Base-by-base conservation (phyloP, 2,888 invertebrate genomes). In the Melieria crassipennis region DNA sequence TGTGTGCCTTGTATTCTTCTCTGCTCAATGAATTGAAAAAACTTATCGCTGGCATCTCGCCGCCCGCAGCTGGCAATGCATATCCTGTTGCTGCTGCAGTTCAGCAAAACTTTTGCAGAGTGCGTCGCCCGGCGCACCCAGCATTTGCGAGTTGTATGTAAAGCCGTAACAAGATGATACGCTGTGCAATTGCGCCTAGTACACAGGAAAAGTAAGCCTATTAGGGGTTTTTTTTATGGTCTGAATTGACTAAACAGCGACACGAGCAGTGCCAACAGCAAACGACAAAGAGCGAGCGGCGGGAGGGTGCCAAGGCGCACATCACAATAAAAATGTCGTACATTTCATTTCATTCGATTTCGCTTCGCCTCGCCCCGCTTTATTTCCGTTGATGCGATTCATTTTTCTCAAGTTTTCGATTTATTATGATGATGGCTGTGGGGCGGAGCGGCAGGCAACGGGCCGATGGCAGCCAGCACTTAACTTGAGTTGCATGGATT, bases 401-500 rank as follows among this genome's bases (percentile, higher is more conserved):
- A 52, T 52, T 52, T 52, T 52, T 52, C 52, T 52, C 13, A 11
- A 52, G 7, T 52, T 30, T 30, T 30, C 52, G 13, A 52, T 52
- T 52, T 52, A 52, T 52, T 52, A 52, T 52, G 52, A 52, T 3
- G 30, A 30, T 30, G 30, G 30, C 30, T 30, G 30, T 30, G 30
- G 30, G 30, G 2, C 3, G 30, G 30, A 30, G 30, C 30, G 30
- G 30, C 30, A 52, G 57, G 48, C 65, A 56, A 45, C 16, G 30
- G 57, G 45, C 61, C n/a, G 10, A 61, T 42, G 43, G 10, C 7
- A 45, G n/a, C n/a, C 4, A 52, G 60, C 67, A 61, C 61, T 68
- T 61, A 48, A 68, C 61, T 61, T 60, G 61, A 61, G 13, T 60
- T 10, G 43, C 61, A 61, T 55, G 45, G 52, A 61, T 45, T 52